Evolutionary conservation across 2,113 vertebrate genomes (phyloP), one percentile per base, ranked within the genome.

Genomic region (Gopherus evgoodei): DNA sequence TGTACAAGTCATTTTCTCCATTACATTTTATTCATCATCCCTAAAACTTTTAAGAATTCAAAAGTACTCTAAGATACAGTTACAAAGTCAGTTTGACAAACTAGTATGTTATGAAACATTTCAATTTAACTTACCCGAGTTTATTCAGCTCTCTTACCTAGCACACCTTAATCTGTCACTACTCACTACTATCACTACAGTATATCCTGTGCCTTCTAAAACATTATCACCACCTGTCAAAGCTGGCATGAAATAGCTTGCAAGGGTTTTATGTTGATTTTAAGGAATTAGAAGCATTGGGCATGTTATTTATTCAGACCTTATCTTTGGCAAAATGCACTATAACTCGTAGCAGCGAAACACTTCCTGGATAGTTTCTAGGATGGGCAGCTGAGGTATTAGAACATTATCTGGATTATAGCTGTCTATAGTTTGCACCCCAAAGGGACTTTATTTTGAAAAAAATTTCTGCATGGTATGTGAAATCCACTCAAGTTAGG

Each of bases 221-320:
- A 97, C 81, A 76, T 91, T 96, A 97, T 96, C 62, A 59, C 16
- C 44, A 92, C 75, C 93, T 96, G 86, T 97, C 92, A 98, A 97
- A 97, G 59, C 72, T 97, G 94, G 85, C 95, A 97, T 97, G 91
- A 97, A 98, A 98, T 95, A 97, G n/a, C 91, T 95, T 95, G 82
- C 81, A 97, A 93, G 47, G 76, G 52, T 97, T 98, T 96, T 90
- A 93, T 89, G 93, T 84, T 97, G 93, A 97, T 97, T 97, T 98
- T 97, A 97, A 97, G 94, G 96, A 97, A 97, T 97, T 97, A 97
- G 87, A 96, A 97, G 76, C 94, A 95, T 72, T 91, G 81, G 42
- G 50, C 89, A 57, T 97, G 90, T 93, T 97, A 97, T 98, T 97
- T 97, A 97, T 98, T 98, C 89, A 87, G 83, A 95, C 44, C 24